phyloP scores from a whole-genome alignment of 2,888 invertebrate species.

The Orthonevra nobilis region DNA sequence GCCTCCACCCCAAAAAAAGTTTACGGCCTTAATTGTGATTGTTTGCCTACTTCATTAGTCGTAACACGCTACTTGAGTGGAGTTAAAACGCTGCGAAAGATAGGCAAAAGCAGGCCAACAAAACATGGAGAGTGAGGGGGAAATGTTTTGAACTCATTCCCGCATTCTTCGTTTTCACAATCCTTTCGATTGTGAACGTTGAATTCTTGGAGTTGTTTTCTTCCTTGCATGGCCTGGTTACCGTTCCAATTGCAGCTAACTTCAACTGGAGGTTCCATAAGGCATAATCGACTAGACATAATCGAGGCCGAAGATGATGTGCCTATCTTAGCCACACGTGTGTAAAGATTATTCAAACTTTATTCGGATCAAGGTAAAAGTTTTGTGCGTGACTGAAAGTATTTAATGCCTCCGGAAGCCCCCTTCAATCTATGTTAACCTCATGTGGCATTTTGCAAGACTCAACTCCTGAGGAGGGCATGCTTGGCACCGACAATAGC shows the following conservation, averaged over 20 bases:
- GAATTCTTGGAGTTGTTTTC: too few relatives aligned
- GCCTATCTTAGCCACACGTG: slow-evolving; percentile 2
- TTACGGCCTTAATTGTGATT: slow-evolving; percentile 62
- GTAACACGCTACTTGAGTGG: slow-evolving; percentile 73
- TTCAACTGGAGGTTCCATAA: background rate
- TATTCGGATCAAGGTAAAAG: slow-evolving; percentile 71
- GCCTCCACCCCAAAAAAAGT: background rate
- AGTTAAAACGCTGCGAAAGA: background rate
- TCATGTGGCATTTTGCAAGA: slow-evolving; percentile 63
- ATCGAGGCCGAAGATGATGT: slow-evolving; percentile 6
- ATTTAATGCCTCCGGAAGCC: slow-evolving; percentile 79
- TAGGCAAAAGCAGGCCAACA: too few relatives aligned
- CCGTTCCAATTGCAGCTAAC: slow-evolving; percentile 10
- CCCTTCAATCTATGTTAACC: slow-evolving; percentile 79
- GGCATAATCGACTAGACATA: slow-evolving; percentile 10
- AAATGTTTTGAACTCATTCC: background rate
- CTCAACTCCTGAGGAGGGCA: slow-evolving; percentile 18
- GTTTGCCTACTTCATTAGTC: slow-evolving; percentile 78
- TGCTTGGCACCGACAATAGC: background rate
- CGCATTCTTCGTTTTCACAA: too few relatives aligned
- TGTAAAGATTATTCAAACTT: slow-evolving; percentile 43
- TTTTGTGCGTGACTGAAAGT: slow-evolving; percentile 78
- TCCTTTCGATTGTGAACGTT: slow-evolving; percentile 7
- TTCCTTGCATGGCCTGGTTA: too few relatives aligned
- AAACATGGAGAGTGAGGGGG: slow-evolving; percentile 1